Conservation (phyloP, 2,888 invertebrate species). For the Rhodophaea formosa region DNA sequence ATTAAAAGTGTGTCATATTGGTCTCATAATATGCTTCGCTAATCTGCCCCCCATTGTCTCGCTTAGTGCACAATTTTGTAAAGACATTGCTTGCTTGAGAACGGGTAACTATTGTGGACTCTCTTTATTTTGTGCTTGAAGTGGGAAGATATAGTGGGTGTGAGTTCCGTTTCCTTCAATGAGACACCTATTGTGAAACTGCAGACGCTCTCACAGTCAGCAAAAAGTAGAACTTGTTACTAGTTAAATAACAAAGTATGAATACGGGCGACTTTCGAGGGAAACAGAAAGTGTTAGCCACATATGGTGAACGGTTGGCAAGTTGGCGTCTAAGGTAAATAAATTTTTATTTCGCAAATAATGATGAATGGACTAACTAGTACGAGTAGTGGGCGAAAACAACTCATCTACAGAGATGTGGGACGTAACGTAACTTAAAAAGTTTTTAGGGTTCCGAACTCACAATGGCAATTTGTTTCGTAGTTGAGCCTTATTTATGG, state of each 20-base stretch:
- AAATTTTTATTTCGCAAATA: too few species aligned
- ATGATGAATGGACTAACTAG: too few species aligned
- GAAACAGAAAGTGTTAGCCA: neutral
- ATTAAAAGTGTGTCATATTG: too few species aligned
- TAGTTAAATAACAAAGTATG: neutral
- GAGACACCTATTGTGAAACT: neutral
- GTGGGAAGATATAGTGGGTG: neutral
- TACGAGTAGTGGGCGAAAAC: too few species aligned
- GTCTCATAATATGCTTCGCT: too few species aligned
- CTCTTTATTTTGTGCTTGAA: neutral
- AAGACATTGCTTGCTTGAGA: neutral
- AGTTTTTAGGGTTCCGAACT: too few species aligned
- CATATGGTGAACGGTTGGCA: neutral
- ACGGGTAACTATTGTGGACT: neutral
- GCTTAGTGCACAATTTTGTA: too few species aligned
- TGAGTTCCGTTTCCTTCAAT: neutral
- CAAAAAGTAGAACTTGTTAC: neutral
- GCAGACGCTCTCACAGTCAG: neutral
- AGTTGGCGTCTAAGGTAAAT: neutral
- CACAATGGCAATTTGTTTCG: too few species aligned
- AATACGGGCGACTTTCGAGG: neutral
- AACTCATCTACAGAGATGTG: too few species aligned
- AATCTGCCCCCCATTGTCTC: too few species aligned
- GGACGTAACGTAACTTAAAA: too few species aligned
- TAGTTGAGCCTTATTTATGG: too few species aligned